Evolutionary conservation across 2,113 vertebrate genomes (phyloP).

Genomic region (Tinamus guttatus): DNA sequence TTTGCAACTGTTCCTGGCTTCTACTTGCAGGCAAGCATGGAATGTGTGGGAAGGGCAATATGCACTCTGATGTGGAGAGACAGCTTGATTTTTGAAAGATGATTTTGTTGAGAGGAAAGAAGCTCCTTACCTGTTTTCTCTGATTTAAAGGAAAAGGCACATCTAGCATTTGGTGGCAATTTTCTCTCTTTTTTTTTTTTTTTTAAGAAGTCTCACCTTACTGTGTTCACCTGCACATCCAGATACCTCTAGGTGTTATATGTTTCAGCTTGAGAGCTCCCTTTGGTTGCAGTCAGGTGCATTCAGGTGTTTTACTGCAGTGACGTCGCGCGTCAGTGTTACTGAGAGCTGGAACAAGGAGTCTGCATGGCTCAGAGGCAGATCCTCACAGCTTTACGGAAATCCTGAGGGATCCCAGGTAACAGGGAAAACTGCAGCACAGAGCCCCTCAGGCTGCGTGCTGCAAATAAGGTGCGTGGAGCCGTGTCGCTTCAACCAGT

Average conservation of each 20-base stretch:
- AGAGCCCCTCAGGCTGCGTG: rapidly evolving
- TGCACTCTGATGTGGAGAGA: not conserved
- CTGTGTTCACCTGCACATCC: not conserved
- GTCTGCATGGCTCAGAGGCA: not conserved
- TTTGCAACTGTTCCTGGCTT: not conserved
- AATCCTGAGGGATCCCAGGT: not conserved
- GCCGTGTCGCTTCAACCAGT: not conserved
- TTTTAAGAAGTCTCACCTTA: not conserved
- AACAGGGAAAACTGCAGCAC: not conserved
- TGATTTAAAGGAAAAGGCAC: not conserved
- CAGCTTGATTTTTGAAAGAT: not conserved
- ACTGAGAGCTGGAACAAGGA: not conserved
- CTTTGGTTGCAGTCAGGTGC: not conserved
- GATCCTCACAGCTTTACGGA: not conserved
- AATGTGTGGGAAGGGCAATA: not conserved
- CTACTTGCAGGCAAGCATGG: not conserved
- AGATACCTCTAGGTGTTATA: not conserved
- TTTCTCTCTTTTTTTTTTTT: not conserved
- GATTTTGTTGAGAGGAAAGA: not conserved
- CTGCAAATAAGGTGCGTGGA: not conserved
- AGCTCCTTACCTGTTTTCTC: not conserved
- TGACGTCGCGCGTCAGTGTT: not conserved
- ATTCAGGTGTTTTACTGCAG: not conserved
- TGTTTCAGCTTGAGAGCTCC: not conserved
- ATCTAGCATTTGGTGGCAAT: not conserved